Percentiles rank a stretch among this genome's conserved stretches.
Conservation (phyloP, 2,888 invertebrate species). For the Agapetus fuscipes region DNA sequence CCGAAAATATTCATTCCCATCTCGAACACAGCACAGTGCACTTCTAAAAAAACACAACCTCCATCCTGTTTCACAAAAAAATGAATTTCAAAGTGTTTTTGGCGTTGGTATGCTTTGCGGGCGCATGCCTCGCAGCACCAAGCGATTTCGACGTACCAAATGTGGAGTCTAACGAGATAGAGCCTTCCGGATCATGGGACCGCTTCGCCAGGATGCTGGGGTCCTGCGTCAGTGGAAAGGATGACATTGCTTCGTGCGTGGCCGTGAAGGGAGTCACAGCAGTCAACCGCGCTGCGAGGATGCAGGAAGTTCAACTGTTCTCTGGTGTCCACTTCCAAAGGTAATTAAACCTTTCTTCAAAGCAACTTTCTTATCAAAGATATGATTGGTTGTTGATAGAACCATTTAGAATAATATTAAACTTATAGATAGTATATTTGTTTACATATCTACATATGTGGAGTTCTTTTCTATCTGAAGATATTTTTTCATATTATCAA, state of each 20-base stretch:
- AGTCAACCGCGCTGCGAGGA: constrained; percentile 45
- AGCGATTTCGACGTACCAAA: constrained; percentile 21
- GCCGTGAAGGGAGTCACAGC: constrained; percentile 48
- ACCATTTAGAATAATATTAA: no score
- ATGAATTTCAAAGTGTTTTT: constrained; percentile 11
- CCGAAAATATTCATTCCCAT: constrained; percentile 14
- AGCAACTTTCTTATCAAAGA: not conserved
- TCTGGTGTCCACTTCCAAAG: constrained; percentile 50
- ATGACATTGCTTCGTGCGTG: constrained; percentile 44
- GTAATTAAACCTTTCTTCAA: constrained; percentile 26
- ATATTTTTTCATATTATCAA: no score
- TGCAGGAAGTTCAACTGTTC: constrained; percentile 44
- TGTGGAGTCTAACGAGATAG: constrained; percentile 24
- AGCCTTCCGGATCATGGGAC: constrained; percentile 23
- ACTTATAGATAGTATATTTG: no score
- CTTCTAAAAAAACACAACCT: constrained; percentile 17
- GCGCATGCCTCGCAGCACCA: constrained; percentile 29
- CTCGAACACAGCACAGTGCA: constrained; percentile 23
- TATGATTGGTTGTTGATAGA: no score
- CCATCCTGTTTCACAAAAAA: constrained; percentile 9
- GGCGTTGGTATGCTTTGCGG: constrained; percentile 27
- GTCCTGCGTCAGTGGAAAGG: constrained; percentile 30
- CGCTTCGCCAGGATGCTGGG: constrained; percentile 32
- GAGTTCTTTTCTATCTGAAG: no score
- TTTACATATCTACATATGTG: no score